A percentile compares a stretch with the other conserved stretches of the same genome.
Conservation (phyloP, 2,113 vertebrate species). For the Rhegmatorhina hoffmannsi region DNA sequence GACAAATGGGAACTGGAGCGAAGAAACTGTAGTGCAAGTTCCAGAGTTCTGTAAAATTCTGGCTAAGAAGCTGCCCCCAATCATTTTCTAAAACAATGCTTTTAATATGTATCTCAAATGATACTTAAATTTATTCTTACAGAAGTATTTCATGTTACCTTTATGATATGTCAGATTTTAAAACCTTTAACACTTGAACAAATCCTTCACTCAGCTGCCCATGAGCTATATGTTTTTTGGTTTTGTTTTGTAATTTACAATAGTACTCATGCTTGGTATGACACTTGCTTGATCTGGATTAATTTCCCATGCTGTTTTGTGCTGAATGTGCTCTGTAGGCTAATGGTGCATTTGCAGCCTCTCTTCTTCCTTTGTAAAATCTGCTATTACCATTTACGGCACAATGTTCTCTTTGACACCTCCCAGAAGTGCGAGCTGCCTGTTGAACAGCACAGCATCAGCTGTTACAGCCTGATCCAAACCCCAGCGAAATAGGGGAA, state of each 20-base stretch:
- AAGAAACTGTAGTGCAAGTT: background rate
- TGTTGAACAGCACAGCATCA: background rate
- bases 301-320: background rate
- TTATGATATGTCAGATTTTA: background rate
- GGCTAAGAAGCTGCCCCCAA: background rate
- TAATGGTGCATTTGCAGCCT: background rate
- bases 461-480: constrained; percentile 22
- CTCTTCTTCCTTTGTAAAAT: constrained; percentile 4
- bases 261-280: background rate
- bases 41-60: background rate
- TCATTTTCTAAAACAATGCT: background rate
- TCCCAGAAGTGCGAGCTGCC: constrained; percentile 4
- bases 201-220: background rate
- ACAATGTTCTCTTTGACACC: constrained; percentile 24
- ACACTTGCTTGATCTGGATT: background rate
- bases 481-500: background rate
- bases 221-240: background rate
- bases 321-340: background rate
- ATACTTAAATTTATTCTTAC: background rate
- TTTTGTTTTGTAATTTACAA: background rate
- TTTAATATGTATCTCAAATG: background rate
- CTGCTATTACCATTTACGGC: background rate
- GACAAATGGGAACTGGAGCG: background rate
- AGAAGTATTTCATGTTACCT: background rate
- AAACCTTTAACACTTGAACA: background rate